phyloP scores from a whole-genome alignment of 2,797 vertebrate species.

The Thripadectes ignobilis region DNA sequence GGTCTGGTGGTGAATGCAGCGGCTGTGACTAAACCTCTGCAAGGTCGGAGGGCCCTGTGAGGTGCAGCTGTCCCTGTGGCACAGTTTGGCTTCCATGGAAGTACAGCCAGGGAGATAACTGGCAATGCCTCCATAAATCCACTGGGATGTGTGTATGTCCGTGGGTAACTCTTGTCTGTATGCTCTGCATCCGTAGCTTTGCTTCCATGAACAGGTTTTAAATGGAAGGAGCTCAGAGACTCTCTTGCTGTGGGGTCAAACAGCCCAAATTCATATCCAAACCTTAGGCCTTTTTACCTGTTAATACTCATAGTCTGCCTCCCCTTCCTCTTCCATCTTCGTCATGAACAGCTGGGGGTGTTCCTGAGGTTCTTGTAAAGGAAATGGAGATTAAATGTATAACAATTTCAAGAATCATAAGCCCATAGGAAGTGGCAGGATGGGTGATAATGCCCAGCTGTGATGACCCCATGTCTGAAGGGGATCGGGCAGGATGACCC shows the following conservation, averaged over 20 bases:
- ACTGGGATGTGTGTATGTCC: accelerated
- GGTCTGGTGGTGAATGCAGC: background rate
- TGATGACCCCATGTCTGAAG: background rate
- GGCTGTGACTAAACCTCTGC: background rate
- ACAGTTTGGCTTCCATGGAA: background rate
- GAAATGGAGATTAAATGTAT: background rate
- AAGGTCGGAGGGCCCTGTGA: background rate
- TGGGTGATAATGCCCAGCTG: background rate
- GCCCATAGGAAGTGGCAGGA: background rate
- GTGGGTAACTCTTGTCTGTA: background rate
- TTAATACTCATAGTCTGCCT: background rate
- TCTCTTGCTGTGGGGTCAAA: background rate
- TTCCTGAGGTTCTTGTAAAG: background rate
- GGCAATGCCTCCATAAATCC: background rate
- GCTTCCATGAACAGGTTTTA: background rate
- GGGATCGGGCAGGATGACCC: background rate
- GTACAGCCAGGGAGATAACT: background rate
- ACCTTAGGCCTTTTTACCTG: background rate
- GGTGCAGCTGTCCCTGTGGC: no score
- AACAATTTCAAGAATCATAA: background rate
- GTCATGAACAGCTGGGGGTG: background rate
- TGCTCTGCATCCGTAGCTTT: background rate
- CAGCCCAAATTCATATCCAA: background rate
- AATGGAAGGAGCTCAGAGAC: background rate
- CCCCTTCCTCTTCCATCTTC: background rate